phyloP scores from a whole-genome alignment of 1,140 invertebrate genomes.

The Drosophila albomicans region DNA sequence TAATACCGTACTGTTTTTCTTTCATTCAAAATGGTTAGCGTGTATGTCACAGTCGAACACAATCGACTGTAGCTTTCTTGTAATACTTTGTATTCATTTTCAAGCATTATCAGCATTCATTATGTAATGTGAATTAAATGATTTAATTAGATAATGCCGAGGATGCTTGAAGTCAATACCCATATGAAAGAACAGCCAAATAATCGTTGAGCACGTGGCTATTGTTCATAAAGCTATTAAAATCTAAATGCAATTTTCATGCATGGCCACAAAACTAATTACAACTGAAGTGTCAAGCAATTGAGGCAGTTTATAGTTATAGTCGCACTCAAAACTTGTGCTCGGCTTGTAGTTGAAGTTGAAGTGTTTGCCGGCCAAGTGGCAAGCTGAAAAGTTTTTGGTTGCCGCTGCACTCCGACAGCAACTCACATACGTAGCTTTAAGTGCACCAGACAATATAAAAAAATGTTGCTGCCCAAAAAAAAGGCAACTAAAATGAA shows the following conservation, averaged over 20 bases:
- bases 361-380: conserved; percentile 58
- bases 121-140: no score
- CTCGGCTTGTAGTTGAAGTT: conserved; percentile 15
- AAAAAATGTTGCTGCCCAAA: conserved; percentile 34
- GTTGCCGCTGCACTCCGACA: conserved; percentile 31
- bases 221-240: conserved; percentile 28
- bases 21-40: no score
- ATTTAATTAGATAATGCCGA: no score
- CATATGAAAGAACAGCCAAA: conserved; percentile 6
- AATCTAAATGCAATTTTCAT: conserved; percentile 63
- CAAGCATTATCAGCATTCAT: no score
- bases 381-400: conserved; percentile 69
- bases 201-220: conserved; percentile 30
- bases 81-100: no score
- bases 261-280: conserved; percentile 80
- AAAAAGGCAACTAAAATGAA: conserved; percentile 26
- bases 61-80: no score
- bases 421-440: conserved; percentile 49
- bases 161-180: no score
- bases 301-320: conserved; percentile 53
- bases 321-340: conserved; percentile 21
- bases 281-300: conserved; percentile 76
- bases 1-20: no score
- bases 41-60: no score
- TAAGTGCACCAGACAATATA: conserved; percentile 69